phyloP scores from a whole-genome alignment of 2,113 vertebrate species.

The Pelodiscus sinensis region DNA sequence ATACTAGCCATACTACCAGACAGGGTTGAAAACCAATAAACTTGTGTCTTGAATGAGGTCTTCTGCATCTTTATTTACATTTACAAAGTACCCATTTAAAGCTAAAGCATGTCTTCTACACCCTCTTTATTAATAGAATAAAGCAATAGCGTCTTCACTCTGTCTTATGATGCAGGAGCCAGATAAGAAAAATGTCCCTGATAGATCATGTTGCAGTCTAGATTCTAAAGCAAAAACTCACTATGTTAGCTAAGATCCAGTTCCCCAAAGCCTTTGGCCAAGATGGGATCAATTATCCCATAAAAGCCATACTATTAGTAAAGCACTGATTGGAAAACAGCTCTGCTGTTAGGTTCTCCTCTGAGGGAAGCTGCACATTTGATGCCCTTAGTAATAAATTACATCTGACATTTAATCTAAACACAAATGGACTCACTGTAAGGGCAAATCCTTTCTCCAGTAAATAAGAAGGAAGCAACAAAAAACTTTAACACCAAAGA shows the following conservation, averaged over 20 bases:
- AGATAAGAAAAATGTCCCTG: conserved; percentile 21
- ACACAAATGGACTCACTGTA: background rate
- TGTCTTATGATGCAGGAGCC: background rate
- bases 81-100: background rate
- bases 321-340: conserved; percentile 1
- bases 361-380: background rate
- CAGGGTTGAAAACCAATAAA: background rate
- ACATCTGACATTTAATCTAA: conserved; percentile 3
- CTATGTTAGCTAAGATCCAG: conserved; percentile 14
- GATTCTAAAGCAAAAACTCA: background rate
- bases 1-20: background rate
- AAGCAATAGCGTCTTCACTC: background rate
- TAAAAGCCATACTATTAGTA: conserved; percentile 23
- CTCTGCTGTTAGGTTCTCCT: background rate
- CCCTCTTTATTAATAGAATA: background rate
- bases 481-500: background rate
- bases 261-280: background rate
- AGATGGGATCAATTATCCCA: conserved; percentile 42
- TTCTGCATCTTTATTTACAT: background rate
- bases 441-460: background rate
- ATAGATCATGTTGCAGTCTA: background rate
- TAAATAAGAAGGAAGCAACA: background rate
- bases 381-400: background rate
- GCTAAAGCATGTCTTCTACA: background rate
- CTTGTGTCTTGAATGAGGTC: background rate